Conservation (phyloP, 2,113 vertebrate species). For the Pseudopodoces humilis region DNA sequence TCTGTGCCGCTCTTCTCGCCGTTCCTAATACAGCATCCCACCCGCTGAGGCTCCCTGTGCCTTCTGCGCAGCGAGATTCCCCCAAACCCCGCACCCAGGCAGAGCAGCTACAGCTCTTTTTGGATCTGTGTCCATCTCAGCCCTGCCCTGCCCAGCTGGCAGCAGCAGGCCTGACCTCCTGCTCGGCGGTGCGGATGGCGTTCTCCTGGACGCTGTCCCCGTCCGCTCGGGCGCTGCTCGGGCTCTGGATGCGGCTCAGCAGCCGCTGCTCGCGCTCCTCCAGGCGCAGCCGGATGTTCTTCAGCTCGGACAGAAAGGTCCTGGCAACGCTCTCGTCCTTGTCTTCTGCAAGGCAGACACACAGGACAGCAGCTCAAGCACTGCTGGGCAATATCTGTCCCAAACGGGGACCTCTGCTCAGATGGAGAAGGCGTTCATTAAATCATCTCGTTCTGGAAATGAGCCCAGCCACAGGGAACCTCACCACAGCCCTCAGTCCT, state of each 20-base stretch:
- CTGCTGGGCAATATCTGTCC: fast-evolving
- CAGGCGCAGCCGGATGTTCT: conserved; percentile 82
- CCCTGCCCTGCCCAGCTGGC: neutral
- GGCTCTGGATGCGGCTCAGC: conserved; percentile 78
- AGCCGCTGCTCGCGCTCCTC: conserved; percentile 88
- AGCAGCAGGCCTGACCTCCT: conserved; percentile 81
- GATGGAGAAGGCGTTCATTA: neutral
- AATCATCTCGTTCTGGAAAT: fast-evolving
- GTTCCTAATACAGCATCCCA: neutral
- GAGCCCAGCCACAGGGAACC: neutral
- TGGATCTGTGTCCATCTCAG: neutral
- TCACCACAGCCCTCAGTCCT: fast-evolving
- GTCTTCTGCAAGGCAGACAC: conserved; percentile 78
- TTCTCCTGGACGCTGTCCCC: conserved; percentile 73
- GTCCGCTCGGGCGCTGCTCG: conserved; percentile 64
- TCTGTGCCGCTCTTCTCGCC: too few relatives aligned
- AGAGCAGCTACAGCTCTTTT: neutral
- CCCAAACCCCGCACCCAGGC: neutral
- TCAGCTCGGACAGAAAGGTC: conserved; percentile 88
- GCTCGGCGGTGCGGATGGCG: conserved; percentile 82
- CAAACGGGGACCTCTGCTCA: neutral
- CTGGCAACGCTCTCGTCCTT: conserved; percentile 90
- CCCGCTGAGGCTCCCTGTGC: neutral
- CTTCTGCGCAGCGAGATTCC: neutral
- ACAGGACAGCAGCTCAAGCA: neutral